Percentiles rank a stretch among this genome's conserved stretches.
These are phyloP conservation scores for Antedon mediterranea DNA, from an alignment of 53 echinoderm and acorn worm genomes.

Conservation along the genomic window DNA sequence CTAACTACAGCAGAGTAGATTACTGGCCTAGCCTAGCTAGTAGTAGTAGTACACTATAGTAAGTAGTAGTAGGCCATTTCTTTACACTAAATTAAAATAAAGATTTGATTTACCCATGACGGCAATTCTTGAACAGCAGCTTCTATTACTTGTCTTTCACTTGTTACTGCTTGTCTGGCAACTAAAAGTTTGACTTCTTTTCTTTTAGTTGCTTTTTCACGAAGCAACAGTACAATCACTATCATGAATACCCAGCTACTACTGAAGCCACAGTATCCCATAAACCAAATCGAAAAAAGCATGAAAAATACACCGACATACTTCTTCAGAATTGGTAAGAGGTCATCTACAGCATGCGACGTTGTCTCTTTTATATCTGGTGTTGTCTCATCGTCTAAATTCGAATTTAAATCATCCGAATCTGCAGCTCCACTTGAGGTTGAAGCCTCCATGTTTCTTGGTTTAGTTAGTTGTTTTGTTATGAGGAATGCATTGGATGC, in stretches of 20 bases:
- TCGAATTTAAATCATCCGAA: not conserved
- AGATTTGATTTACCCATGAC: conserved; percentile 96
- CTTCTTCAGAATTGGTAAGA: not conserved
- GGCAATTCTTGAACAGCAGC: conserved; percentile 74
- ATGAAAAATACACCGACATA: not conserved
- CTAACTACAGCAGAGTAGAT: too few species aligned
- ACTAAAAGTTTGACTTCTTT: conserved; percentile 7
- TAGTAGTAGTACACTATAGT: too few species aligned
- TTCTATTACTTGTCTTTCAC: conserved; percentile 62
- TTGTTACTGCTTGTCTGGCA: conserved; percentile 54
- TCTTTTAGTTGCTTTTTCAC: not conserved
- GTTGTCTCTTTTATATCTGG: not conserved
- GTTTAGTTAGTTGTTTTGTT: not conserved
- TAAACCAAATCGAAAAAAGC: not conserved
- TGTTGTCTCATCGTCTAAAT: not conserved
- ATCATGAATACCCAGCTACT: not conserved
- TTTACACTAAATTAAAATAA: too few species aligned
- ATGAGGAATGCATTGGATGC: not conserved
- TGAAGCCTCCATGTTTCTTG: not conserved
- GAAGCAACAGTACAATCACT: not conserved
- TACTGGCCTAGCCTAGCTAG: too few species aligned
- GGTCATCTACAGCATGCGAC: not conserved
- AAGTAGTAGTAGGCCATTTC: too few species aligned
- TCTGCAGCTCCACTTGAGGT: not conserved
- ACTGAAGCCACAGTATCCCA: not conserved